Conservation (phyloP, 1,140 invertebrate genomes). For the Thaumatotibia leucotreta region DNA sequence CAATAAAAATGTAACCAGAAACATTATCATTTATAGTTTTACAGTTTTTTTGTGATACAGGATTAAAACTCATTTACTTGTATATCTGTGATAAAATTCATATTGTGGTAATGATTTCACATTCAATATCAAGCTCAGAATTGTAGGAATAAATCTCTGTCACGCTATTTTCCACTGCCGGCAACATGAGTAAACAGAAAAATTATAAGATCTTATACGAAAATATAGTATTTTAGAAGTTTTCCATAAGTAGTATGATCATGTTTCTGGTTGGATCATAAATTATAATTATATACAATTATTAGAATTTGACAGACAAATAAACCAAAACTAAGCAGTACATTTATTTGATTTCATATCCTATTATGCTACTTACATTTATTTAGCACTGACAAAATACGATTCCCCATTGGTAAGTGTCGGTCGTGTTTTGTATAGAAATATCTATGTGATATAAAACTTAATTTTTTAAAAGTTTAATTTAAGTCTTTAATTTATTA, state of each 20-base stretch:
- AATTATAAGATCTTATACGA: no score
- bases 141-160: no score
- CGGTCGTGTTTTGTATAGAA: not conserved
- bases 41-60: not conserved
- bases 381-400: slow-evolving; percentile 29
- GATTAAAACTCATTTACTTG: not conserved
- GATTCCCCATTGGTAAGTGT: not conserved
- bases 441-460: not conserved
- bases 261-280: not conserved
- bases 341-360: slow-evolving; percentile 33
- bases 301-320: slow-evolving; percentile 28
- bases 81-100: no score
- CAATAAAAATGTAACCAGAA: not conserved
- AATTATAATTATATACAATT: slow-evolving; percentile 32
- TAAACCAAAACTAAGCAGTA: slow-evolving; percentile 22
- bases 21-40: not conserved
- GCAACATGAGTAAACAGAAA: no score
- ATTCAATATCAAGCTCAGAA: no score
- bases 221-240: no score
- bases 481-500: not conserved
- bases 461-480: not conserved
- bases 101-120: no score
- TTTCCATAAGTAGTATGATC: no score
- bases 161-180: no score
- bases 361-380: slow-evolving; percentile 37